These are phyloP conservation scores for Odocoileus hemionus DNA, from an alignment of 2,113 vertebrate genomes.

Conservation along the genomic window DNA sequence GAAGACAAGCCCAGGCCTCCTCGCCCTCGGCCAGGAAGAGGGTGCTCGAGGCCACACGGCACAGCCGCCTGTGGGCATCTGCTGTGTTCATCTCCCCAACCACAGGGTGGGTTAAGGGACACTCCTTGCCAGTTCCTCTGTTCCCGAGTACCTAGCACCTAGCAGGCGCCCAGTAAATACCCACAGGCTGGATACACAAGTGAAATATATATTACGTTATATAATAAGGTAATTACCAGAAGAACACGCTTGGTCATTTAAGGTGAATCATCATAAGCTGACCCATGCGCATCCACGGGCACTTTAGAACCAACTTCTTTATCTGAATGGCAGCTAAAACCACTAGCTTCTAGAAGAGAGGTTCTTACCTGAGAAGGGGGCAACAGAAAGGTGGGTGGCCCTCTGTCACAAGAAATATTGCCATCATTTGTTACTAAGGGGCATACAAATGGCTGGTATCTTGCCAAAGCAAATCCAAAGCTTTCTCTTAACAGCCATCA, in stretches of 20 bases:
- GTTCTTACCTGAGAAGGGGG: not conserved
- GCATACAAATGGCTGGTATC: not conserved
- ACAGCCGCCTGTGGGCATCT: not conserved
- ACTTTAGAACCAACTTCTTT: not conserved
- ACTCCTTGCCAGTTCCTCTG: not conserved
- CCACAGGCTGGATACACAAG: not conserved
- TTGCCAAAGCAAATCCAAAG: not conserved
- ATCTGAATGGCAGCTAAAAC: not conserved
- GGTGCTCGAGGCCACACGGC: not conserved
- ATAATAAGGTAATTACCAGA: not conserved
- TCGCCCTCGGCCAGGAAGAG: not conserved
- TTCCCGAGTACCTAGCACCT: not conserved
- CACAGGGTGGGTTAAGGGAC: not conserved
- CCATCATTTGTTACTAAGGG: not conserved
- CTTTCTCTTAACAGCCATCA: not conserved
- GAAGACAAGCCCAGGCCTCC: not conserved
- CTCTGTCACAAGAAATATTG: not conserved
- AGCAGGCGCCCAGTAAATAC: not conserved
- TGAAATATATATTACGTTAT: not conserved
- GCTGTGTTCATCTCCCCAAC: not conserved
- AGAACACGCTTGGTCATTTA: not conserved
- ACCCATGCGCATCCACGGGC: rapidly evolving
- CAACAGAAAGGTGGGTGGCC: not conserved
- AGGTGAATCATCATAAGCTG: not conserved
- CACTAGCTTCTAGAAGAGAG: not conserved